phyloP scores from a whole-genome alignment of 2,888 invertebrate genomes.

The Phyto melanocephala region DNA sequence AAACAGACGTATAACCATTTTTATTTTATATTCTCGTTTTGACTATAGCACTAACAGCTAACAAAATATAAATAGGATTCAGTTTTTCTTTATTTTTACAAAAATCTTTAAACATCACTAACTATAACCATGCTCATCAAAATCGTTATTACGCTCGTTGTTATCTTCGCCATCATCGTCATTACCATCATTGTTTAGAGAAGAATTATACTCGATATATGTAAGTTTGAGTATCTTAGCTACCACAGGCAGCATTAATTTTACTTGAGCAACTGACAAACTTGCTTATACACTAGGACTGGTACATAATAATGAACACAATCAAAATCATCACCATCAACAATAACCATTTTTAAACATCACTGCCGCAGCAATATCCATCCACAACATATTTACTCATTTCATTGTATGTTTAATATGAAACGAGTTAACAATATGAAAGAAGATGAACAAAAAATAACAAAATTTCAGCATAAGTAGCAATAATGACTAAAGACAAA shows the following conservation, averaged over 20 bases:
- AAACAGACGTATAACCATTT: conserved; percentile 52
- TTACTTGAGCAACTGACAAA: conserved; percentile 6
- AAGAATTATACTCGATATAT: neutral
- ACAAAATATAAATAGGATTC: too few relatives aligned
- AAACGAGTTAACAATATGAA: conserved; percentile 24
- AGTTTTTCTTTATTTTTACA: conserved; percentile 10
- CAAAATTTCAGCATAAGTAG: neutral
- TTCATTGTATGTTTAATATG: neutral
- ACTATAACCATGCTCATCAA: conserved; percentile 51
- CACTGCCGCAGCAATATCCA: conserved; percentile 6
- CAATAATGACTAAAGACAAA: conserved; percentile 50
- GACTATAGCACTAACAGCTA: neutral
- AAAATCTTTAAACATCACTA: conserved; percentile 41
- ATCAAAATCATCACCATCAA: conserved; percentile 34
- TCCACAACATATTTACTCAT: conserved; percentile 33
- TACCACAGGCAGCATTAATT: too few relatives aligned
- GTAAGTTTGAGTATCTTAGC: too few relatives aligned
- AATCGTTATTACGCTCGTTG: conserved; percentile 8
- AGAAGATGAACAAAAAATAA: neutral
- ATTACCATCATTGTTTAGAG: neutral
- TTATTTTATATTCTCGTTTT: conserved; percentile 24
- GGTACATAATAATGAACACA: conserved; percentile 18
- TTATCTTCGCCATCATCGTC: conserved; percentile 23
- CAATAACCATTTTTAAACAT: neutral
- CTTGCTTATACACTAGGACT: neutral